These are phyloP conservation scores for Caiman crocodilus DNA, from an alignment of 2,797 vertebrate genomes.

Conservation along the genomic window DNA sequence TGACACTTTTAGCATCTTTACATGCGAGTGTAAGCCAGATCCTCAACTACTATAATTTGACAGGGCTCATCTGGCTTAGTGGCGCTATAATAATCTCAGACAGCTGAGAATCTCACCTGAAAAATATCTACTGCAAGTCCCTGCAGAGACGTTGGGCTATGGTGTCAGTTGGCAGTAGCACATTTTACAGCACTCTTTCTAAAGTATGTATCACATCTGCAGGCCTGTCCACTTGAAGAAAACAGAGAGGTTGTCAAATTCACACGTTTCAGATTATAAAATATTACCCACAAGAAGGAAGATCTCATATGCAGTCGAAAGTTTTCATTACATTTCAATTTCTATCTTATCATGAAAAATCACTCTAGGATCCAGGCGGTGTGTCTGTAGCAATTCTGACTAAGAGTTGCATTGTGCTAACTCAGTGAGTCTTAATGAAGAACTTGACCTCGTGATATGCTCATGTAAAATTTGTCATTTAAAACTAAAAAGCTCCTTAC, in stretches of 20 bases:
- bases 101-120: background rate
- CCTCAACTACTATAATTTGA: background rate
- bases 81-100: background rate
- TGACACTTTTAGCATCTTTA: background rate
- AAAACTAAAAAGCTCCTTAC: background rate
- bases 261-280: rapidly evolving
- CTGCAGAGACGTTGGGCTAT: rapidly evolving
- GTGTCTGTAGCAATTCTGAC: background rate
- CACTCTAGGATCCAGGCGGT: background rate
- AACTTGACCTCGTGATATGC: background rate
- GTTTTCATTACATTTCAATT: background rate
- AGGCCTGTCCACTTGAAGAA: rapidly evolving
- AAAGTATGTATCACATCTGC: rapidly evolving
- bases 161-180: too few species aligned
- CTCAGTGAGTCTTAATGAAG: background rate
- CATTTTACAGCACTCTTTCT: rapidly evolving
- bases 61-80: rapidly evolving
- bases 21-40: background rate
- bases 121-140: rapidly evolving
- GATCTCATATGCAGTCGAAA: background rate
- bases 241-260: rapidly evolving
- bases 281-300: background rate
- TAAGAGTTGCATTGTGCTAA: background rate
- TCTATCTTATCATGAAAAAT: background rate
- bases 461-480: background rate